phyloP scores from a whole-genome alignment of 1,140 invertebrate species.

The Halyomorpha halys region DNA sequence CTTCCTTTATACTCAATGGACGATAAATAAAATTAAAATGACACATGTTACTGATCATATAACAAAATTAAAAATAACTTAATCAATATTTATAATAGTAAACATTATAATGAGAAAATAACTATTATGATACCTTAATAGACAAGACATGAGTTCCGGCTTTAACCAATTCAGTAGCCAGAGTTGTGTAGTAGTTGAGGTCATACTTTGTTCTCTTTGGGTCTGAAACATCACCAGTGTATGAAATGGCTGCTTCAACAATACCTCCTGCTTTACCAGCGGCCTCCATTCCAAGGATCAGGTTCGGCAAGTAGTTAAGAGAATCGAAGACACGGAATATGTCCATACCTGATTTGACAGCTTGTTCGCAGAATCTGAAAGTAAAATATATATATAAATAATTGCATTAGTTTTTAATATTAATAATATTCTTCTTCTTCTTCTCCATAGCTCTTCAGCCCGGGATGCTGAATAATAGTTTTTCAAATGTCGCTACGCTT shows the following conservation, averaged over 20 bases:
- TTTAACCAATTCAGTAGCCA: conserved; percentile 91
- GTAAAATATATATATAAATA: no score
- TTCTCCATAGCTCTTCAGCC: no score
- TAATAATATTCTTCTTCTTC: no score
- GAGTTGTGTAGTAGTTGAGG: conserved; percentile 86
- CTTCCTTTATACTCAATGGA: no score
- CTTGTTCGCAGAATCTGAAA: conserved; percentile 49
- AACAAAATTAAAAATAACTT: no score
- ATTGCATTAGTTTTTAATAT: no score
- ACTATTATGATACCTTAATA: conserved; percentile 60
- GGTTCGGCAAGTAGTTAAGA: conserved; percentile 94
- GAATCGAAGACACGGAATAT: conserved; percentile 98
- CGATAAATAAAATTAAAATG: no score
- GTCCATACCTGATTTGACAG: conserved; percentile 92
- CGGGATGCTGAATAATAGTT: no score
- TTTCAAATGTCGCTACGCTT: no score
- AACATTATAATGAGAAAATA: no score
- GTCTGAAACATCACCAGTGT: conserved; percentile 95
- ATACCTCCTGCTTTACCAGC: conserved; percentile 95
- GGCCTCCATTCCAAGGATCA: conserved; percentile 96
- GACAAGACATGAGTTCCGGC: conserved; percentile 92
- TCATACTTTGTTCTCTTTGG: conserved; percentile 86
- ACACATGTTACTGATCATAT: no score
- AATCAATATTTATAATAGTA: no score
- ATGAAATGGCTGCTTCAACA: conserved; percentile 95